Conservation (phyloP, 2,113 vertebrate species). For the Raja brachyura region DNA sequence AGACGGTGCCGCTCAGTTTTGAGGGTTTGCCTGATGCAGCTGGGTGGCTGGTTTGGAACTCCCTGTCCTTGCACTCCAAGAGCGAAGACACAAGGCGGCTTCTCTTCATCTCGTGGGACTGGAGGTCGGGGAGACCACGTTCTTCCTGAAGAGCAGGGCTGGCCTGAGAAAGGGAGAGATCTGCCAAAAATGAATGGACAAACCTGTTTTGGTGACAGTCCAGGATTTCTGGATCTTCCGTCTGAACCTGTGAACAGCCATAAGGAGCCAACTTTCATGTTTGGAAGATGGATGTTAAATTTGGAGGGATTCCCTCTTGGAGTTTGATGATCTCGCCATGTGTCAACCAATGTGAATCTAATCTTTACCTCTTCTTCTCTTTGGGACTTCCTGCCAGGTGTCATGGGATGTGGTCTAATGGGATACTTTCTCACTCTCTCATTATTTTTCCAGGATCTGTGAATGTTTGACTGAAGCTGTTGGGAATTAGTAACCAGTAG, state of each 20-base stretch:
- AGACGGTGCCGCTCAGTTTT: too few relatives aligned
- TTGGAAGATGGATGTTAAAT: not conserved
- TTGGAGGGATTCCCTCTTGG: not conserved
- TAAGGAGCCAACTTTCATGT: not conserved
- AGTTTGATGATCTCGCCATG: not conserved
- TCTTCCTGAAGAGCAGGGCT: too few relatives aligned
- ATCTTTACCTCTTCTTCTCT: not conserved
- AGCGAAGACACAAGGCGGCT: not conserved
- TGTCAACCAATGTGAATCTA: not conserved
- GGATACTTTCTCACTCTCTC: not conserved
- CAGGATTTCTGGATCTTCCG: not conserved
- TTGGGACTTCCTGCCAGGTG: not conserved
- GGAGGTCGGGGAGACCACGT: too few relatives aligned
- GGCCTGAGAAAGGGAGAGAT: too few relatives aligned
- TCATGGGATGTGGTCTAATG: not conserved
- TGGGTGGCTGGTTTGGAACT: not conserved
- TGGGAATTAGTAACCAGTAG: not conserved
- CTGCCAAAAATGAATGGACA: not conserved
- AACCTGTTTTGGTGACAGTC: too few relatives aligned
- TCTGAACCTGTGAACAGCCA: not conserved
- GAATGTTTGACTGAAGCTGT: not conserved
- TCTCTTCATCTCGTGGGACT: too few relatives aligned
- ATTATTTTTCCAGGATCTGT: not conserved
- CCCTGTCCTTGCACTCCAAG: not conserved
- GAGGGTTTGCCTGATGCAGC: too few relatives aligned